These are phyloP conservation scores for Lanius ludovicianus DNA, from an alignment of 2,113 vertebrate genomes.

Conservation along the genomic window DNA sequence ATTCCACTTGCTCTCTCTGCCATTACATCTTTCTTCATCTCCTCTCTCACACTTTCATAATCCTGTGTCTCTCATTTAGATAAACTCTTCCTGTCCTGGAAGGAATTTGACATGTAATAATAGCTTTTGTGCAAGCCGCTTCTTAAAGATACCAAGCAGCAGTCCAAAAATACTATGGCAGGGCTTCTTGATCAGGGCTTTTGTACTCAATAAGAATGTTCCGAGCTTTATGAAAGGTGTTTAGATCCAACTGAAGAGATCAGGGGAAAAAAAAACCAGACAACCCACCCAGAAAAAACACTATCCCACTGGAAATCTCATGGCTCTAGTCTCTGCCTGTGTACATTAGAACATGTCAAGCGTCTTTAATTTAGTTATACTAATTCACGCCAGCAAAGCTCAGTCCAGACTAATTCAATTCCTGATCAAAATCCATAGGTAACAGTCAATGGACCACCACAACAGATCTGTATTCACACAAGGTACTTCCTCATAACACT, in stretches of 20 bases:
- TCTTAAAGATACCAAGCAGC: not conserved
- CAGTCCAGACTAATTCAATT: not conserved
- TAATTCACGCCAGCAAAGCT: not conserved
- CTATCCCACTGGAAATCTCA: not conserved
- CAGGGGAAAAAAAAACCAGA: rapidly evolving
- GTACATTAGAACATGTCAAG: not conserved
- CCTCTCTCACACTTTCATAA: not conserved
- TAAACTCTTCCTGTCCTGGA: not conserved
- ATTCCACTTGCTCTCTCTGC: not conserved
- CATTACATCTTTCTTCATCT: not conserved
- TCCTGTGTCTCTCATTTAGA: not conserved
- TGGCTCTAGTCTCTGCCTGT: not conserved
- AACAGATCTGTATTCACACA: not conserved
- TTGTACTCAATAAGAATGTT: not conserved
- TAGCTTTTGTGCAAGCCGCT: not conserved
- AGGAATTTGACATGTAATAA: not conserved
- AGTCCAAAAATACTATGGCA: not conserved
- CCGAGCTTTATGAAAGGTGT: not conserved
- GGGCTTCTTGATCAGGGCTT: not conserved
- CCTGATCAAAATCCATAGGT: not conserved
- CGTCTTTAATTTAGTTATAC: not conserved
- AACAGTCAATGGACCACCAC: not conserved
- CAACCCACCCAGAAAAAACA: not conserved
- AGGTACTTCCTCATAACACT: not conserved
- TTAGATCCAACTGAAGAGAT: not conserved